Conservation (phyloP, 2,113 vertebrate species). For the Geococcyx californianus region DNA sequence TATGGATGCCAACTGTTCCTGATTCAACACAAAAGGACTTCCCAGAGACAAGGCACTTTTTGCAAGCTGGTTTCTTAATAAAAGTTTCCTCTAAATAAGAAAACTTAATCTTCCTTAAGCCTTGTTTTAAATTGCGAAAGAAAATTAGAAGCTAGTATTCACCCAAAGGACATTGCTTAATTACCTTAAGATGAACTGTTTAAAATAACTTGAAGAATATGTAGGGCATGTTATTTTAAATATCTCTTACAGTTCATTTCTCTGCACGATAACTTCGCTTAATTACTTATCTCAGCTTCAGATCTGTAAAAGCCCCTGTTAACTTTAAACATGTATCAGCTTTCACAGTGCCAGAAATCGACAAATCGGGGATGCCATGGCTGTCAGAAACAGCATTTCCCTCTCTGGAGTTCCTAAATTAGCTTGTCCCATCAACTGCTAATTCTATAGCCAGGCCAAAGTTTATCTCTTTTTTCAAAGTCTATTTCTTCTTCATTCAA, state of each 20-base stretch:
- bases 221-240: conserved; percentile 45
- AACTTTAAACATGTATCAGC: conserved; percentile 2
- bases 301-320: background rate
- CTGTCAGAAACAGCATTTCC: background rate
- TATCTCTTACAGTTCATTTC: background rate
- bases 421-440: background rate
- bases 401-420: background rate
- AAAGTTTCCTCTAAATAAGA: background rate
- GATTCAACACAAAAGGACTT: background rate
- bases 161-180: conserved; percentile 24
- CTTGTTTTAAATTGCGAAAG: background rate
- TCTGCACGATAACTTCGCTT: conserved; percentile 21
- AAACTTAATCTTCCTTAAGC: background rate
- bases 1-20: background rate
- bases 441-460: background rate
- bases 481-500: background rate
- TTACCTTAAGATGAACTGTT: conserved; percentile 26
- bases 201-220: conserved; percentile 22
- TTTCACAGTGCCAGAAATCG: background rate
- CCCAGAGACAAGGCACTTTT: background rate
- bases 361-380: background rate
- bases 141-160: background rate
- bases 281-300: conserved; percentile 43
- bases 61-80: background rate
- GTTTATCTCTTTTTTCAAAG: background rate